phyloP scores from a whole-genome alignment of 2,113 vertebrate genomes.

The Chlamydotis undulata region DNA sequence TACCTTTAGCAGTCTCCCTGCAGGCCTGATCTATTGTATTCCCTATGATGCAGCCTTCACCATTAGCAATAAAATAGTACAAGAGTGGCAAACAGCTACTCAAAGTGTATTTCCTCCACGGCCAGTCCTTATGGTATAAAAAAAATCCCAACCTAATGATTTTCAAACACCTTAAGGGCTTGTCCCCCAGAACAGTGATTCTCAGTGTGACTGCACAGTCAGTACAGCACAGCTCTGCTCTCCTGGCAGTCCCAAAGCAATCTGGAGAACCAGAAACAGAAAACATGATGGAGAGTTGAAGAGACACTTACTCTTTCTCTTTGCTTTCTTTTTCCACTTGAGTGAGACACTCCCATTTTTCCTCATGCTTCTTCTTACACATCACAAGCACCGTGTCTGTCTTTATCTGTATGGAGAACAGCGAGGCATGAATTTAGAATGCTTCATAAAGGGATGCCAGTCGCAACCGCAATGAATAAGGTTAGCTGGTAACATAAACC shows the following conservation, averaged over 20 bases:
- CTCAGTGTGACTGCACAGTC: neutral
- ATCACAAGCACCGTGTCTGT: conserved; percentile 91
- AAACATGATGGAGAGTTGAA: neutral
- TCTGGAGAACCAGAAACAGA: neutral
- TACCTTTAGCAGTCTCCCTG: neutral
- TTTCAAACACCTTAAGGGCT: neutral
- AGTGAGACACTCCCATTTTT: conserved; percentile 95
- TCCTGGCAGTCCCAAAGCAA: neutral
- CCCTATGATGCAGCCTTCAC: neutral
- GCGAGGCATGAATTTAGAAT: neutral
- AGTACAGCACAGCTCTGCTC: neutral
- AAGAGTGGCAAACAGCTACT: neutral
- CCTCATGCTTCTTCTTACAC: conserved; percentile 89
- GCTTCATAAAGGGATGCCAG: neutral
- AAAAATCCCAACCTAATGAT: neutral
- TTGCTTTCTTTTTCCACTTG: conserved; percentile 92
- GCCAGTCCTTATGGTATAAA: neutral
- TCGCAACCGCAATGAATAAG: neutral
- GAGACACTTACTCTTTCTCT: conserved; percentile 91
- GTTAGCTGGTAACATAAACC: neutral
- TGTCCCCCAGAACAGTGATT: neutral
- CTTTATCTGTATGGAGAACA: conserved; percentile 82
- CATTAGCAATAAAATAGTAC: neutral
- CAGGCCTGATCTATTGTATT: neutral
- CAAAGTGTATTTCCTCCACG: neutral